Evolutionary conservation across 2,797 vertebrate species (phyloP).

Genomic region (Tarsius wallacei): DNA sequence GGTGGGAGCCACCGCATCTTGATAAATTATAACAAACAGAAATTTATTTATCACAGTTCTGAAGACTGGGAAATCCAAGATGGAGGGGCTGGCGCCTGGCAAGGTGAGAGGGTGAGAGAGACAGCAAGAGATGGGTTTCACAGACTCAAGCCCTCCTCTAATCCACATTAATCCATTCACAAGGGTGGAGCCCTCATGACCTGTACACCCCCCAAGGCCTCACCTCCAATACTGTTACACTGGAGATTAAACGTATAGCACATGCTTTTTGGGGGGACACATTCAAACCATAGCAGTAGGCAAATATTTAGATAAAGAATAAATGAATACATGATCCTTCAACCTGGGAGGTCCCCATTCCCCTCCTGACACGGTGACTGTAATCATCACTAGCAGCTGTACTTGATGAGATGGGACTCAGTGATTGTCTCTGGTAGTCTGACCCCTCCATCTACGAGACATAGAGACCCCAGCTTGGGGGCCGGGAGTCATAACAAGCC

Average conservation of each 20-base stretch:
- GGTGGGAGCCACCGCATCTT: too few species aligned
- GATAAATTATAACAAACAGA: neutral
- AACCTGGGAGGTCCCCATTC: neutral
- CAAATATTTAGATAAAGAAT: neutral
- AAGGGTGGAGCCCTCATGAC: neutral
- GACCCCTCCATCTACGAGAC: neutral
- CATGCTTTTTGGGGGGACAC: neutral
- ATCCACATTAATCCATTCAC: neutral
- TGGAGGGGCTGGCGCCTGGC: neutral
- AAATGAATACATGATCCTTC: neutral
- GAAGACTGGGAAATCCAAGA: neutral
- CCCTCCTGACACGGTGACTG: neutral
- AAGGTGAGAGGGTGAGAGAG: neutral
- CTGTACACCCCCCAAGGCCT: neutral
- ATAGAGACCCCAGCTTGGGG: neutral
- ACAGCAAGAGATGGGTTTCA: neutral
- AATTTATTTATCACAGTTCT: neutral
- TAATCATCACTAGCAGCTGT: neutral
- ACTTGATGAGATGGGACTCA: neutral
- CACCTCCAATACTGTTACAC: neutral
- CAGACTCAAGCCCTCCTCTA: neutral
- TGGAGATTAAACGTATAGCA: neutral
- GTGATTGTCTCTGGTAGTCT: neutral
- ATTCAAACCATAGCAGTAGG: neutral
- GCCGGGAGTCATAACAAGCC: neutral